Conservation (phyloP, 2,797 vertebrate genomes). For the Notolabrus celidotus region DNA sequence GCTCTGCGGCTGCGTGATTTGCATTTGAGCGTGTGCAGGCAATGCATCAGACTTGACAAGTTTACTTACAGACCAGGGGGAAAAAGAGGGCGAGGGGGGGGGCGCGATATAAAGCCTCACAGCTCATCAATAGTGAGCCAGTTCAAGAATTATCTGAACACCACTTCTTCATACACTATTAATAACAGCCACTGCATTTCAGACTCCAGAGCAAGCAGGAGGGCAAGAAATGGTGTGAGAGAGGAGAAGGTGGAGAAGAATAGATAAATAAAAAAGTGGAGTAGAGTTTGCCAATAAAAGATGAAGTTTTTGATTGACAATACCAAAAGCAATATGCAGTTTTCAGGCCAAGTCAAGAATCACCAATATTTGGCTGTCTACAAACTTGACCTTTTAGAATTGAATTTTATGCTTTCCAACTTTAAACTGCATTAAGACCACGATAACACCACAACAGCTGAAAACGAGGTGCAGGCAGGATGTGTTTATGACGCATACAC, state of each 20-base stretch:
- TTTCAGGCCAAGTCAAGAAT: neutral
- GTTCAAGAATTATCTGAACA: constrained; percentile 43
- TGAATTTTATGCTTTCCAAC: neutral
- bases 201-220: constrained; percentile 1
- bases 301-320: constrained; percentile 8
- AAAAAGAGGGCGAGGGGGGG: neutral
- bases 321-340: neutral
- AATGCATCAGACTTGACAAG: constrained; percentile 76
- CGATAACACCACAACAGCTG: neutral
- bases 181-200: constrained; percentile 56
- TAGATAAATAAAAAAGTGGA: neutral
- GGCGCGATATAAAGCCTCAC: neutral
- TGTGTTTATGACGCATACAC: constrained; percentile 8
- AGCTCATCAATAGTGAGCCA: constrained; percentile 72
- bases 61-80: constrained; percentile 54
- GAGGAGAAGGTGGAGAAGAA: neutral
- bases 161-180: constrained; percentile 58
- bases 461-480: neutral
- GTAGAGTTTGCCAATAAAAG: neutral
- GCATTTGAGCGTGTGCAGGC: constrained; percentile 63
- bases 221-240: neutral
- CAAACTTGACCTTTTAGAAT: neutral
- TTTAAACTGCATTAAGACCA: neutral
- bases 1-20: constrained; percentile 64
- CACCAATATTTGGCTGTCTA: constrained; percentile 7